Percentiles rank a stretch among this genome's conserved stretches.
phyloP scores from a whole-genome alignment of 2,888 invertebrate species.

The Ectobius pallidus region DNA sequence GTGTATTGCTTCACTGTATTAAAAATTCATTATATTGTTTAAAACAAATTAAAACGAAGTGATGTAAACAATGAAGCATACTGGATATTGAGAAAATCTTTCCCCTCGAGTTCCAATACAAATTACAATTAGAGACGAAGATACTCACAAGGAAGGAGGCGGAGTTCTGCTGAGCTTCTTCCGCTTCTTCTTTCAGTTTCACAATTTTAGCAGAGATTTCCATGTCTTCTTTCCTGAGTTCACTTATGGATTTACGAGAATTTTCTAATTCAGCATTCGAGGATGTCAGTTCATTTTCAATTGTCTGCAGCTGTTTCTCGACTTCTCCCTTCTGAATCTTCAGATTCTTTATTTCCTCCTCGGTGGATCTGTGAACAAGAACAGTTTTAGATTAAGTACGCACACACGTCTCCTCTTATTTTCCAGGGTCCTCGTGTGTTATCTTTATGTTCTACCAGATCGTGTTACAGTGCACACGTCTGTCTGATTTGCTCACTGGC shows the following conservation, averaged over 20 bases:
- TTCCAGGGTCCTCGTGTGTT: too few relatives aligned
- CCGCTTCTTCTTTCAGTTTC: slow-evolving; percentile 46
- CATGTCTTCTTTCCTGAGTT: background rate
- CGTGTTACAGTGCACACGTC: too few relatives aligned
- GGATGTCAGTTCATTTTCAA: background rate
- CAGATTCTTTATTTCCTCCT: background rate
- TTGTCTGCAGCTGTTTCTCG: background rate
- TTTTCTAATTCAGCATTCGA: background rate
- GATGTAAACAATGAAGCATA: too few relatives aligned
- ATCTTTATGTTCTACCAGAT: too few relatives aligned
- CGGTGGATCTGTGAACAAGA: background rate
- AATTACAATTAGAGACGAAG: background rate
- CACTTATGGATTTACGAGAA: background rate
- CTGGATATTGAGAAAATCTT: too few relatives aligned
- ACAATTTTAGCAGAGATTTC: background rate
- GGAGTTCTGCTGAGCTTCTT: slow-evolving; percentile 50
- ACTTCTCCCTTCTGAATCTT: background rate
- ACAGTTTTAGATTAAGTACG: background rate
- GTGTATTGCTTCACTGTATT: too few relatives aligned
- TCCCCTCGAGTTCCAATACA: background rate
- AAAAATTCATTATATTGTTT: too few relatives aligned
- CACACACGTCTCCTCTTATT: too few relatives aligned
- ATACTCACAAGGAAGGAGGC: slow-evolving; percentile 21
- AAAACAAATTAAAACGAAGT: too few relatives aligned
- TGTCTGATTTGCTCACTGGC: too few relatives aligned